Percentiles rank a stretch among this genome's conserved stretches.
phyloP scores from a whole-genome alignment of 2,888 invertebrate species.

The Brassicogethes aeneus region DNA sequence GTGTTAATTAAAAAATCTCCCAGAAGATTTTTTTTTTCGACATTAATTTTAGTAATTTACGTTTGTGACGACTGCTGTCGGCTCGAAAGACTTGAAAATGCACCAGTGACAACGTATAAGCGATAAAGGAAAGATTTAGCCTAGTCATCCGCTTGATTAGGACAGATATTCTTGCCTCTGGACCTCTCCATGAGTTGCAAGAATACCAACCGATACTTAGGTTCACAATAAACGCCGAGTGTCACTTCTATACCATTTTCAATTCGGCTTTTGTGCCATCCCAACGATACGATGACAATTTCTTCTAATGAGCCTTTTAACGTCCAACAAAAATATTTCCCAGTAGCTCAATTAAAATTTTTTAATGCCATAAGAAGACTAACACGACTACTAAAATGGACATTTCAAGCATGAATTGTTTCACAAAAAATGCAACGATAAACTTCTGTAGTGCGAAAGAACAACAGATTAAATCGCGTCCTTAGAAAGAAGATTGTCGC shows the following conservation, averaged over 20 bases:
- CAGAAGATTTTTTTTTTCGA: conserved; percentile 22
- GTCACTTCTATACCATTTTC: conserved; percentile 25
- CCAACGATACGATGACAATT: conserved; percentile 20
- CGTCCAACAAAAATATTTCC: background rate
- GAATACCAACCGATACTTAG: conserved; percentile 23
- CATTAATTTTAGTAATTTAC: conserved; percentile 35
- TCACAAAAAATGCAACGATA: background rate
- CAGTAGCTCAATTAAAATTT: no score
- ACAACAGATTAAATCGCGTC: background rate
- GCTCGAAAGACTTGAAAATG: conserved; percentile 22
- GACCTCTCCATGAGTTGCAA: conserved; percentile 39
- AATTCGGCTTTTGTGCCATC: conserved; percentile 14
- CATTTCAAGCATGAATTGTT: background rate
- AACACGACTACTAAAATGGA: no score
- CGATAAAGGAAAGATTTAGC: conserved; percentile 30
- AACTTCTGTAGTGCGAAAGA: no score
- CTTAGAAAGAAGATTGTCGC: background rate
- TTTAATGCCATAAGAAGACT: no score
- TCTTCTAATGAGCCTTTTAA: conserved; percentile 16
- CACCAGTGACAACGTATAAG: conserved; percentile 38
- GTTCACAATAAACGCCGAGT: conserved; percentile 18
- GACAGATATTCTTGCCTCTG: conserved; percentile 37
- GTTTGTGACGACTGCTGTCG: conserved; percentile 30
- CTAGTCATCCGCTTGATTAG: conserved; percentile 41
- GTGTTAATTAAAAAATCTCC: conserved; percentile 21